Percentiles rank a stretch among this genome's conserved stretches.
These are phyloP conservation scores for Papilio polyxenes DNA, from an alignment of 1,140 invertebrate species.

Conservation along the genomic window DNA sequence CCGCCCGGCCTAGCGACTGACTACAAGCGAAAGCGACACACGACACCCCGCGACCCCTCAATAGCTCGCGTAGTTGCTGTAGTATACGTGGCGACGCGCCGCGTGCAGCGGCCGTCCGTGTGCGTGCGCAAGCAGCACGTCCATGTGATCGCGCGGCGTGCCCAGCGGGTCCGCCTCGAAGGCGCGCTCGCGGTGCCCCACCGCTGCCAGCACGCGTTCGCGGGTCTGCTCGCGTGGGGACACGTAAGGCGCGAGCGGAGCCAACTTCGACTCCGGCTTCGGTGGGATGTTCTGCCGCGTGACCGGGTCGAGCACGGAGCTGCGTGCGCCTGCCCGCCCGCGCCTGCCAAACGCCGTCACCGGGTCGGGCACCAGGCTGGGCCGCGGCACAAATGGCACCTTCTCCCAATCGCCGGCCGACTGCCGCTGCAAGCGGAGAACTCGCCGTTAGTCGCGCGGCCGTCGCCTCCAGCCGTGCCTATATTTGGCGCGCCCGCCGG, in stretches of 20 bases:
- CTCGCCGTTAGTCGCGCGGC: slow-evolving; percentile 74
- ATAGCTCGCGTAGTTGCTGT: slow-evolving; percentile 79
- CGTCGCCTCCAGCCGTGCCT: slow-evolving; percentile 76
- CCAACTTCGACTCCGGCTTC: slow-evolving; percentile 79
- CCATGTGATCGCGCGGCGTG: slow-evolving; percentile 83
- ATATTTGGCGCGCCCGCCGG: slow-evolving; percentile 78
- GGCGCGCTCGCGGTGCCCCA: slow-evolving; percentile 81
- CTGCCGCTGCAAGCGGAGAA: slow-evolving; percentile 86
- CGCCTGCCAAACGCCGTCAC: slow-evolving; percentile 89
- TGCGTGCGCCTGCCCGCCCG: slow-evolving; percentile 67
- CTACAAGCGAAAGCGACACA: slow-evolving; percentile 74
- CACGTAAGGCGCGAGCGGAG: slow-evolving; percentile 83
- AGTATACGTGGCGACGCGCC: slow-evolving; percentile 78
- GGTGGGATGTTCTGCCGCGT: slow-evolving; percentile 81
- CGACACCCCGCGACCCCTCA: slow-evolving; percentile 59
- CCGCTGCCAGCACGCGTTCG: slow-evolving; percentile 80
- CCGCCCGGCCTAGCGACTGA: slow-evolving; percentile 60
- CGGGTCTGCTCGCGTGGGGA: slow-evolving; percentile 83
- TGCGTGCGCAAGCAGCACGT: slow-evolving; percentile 81
- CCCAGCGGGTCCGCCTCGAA: slow-evolving; percentile 80
- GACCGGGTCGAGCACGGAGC: slow-evolving; percentile 71
- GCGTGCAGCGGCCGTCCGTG: slow-evolving; percentile 79
- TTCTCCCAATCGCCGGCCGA: slow-evolving; percentile 90
- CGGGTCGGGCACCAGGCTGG: slow-evolving; percentile 89
- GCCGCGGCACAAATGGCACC: slow-evolving; percentile 90